A percentile compares a stretch with the other conserved stretches of the same genome.
Evolutionary conservation across 2,888 invertebrate genomes (phyloP).

Genomic region (Plebejus melissa): DNA sequence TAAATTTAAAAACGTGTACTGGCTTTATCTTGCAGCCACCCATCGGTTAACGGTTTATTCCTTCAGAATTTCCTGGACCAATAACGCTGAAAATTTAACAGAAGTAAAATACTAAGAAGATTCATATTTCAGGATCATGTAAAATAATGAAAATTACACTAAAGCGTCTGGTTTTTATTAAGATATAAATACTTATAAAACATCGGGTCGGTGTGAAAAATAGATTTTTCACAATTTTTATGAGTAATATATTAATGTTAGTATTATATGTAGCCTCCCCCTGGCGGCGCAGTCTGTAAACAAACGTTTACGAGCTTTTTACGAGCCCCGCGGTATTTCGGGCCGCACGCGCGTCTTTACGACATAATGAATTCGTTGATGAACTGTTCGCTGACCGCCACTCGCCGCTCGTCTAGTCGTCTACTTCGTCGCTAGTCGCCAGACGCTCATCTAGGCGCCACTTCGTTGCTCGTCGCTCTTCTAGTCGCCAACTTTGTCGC

Average conservation of each 20-base stretch:
- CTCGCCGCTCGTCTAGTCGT: slow-evolving; percentile 27
- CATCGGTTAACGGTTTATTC: no score
- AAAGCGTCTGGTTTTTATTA: slow-evolving; percentile 22
- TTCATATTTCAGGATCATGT: background rate
- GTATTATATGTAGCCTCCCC: slow-evolving; percentile 67
- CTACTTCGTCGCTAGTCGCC: no score
- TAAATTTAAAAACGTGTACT: background rate
- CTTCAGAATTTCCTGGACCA: no score
- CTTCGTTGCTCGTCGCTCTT: background rate
- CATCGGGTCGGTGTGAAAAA: slow-evolving; percentile 22
- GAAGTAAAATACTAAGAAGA: background rate
- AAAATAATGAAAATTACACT: slow-evolving; percentile 7
- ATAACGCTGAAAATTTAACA: no score
- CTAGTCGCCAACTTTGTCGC: no score
- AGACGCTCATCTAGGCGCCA: no score
- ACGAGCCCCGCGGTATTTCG: slow-evolving; percentile 77
- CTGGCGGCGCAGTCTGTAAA: slow-evolving; percentile 71
- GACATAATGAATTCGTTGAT: slow-evolving; percentile 80
- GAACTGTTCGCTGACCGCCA: slow-evolving; percentile 71
- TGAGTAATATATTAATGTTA: slow-evolving; percentile 40
- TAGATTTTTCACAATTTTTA: slow-evolving; percentile 34
- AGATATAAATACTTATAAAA: slow-evolving; percentile 24
- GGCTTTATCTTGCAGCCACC: no score
- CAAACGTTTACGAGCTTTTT: slow-evolving; percentile 78
- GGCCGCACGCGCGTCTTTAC: slow-evolving; percentile 75